These are phyloP conservation scores for Rallus limicola DNA, from an alignment of 2,113 vertebrate species.

Conservation along the genomic window DNA sequence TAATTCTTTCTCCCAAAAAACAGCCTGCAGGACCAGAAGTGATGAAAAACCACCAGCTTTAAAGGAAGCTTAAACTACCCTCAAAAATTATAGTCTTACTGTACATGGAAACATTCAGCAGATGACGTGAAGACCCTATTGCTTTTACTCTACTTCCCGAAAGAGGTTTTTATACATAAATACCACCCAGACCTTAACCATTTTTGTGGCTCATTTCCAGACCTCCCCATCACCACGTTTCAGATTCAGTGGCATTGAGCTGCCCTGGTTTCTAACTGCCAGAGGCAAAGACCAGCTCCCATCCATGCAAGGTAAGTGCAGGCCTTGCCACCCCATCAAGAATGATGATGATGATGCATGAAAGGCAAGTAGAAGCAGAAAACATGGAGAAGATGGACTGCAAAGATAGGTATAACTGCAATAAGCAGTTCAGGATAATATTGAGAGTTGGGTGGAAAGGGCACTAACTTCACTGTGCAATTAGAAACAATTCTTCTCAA, in stretches of 20 bases:
- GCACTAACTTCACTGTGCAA: not conserved
- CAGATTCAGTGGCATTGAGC: not conserved
- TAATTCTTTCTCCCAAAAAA: not conserved
- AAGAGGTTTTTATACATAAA: not conserved
- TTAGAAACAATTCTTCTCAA: not conserved
- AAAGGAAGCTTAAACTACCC: not conserved
- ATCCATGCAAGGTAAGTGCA: not conserved
- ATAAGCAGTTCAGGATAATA: not conserved
- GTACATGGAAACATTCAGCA: accelerated
- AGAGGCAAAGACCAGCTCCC: not conserved
- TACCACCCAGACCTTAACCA: not conserved
- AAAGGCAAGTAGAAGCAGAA: not conserved
- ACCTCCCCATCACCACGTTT: not conserved
- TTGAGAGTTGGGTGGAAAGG: not conserved
- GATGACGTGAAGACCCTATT: not conserved
- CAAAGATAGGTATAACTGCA: not conserved
- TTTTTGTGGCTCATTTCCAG: not conserved
- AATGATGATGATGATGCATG: not conserved
- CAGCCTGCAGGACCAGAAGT: not conserved
- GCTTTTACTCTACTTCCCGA: not conserved
- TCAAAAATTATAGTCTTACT: not conserved
- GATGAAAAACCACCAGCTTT: not conserved
- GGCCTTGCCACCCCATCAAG: not conserved
- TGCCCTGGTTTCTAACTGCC: not conserved
- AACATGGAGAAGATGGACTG: not conserved